Conservation (phyloP, 1,140 invertebrate species). For the Brachionus asplanchnoidis region DNA sequence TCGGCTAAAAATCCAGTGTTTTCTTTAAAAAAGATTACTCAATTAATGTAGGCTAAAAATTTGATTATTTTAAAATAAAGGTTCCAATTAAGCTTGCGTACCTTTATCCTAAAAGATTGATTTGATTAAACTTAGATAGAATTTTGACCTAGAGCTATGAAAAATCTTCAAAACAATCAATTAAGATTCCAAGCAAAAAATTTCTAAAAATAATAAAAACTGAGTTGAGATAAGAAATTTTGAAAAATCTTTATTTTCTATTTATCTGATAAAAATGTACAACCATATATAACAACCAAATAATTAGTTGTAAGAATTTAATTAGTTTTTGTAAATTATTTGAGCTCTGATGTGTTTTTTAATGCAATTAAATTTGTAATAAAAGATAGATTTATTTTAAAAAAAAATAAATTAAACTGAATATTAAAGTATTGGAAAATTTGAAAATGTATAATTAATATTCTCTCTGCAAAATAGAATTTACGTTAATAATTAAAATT, state of each 20-base stretch:
- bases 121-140: background rate
- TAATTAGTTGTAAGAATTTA: background rate
- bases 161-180: background rate
- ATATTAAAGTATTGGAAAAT: background rate
- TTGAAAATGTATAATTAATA: background rate
- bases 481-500: too few species aligned
- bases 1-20: background rate
- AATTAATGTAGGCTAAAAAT: background rate
- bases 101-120: background rate
- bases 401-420: too few species aligned
- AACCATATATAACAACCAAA: background rate
- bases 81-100: background rate
- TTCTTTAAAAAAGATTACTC: background rate
- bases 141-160: background rate
- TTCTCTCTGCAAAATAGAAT: background rate
- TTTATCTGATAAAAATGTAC: background rate
- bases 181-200: background rate
- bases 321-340: background rate
- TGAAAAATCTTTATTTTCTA: background rate
- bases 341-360: background rate
- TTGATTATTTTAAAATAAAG: background rate
- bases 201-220: background rate
- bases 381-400: background rate
- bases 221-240: background rate
- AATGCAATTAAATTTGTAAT: background rate